Base-by-base conservation (phyloP, 2,113 vertebrate species). In the Pseudorasbora parva region DNA sequence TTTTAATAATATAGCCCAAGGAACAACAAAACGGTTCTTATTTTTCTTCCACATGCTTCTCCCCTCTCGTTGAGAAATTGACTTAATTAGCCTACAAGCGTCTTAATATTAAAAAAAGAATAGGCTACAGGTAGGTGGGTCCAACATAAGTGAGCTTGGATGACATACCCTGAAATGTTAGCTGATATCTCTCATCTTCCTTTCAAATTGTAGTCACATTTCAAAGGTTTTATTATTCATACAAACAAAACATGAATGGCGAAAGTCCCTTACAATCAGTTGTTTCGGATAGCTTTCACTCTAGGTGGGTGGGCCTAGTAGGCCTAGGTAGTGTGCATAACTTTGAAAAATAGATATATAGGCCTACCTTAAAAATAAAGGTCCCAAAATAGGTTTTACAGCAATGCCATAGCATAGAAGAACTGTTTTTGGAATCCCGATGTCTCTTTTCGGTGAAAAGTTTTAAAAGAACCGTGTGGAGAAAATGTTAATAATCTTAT, bases 171-270 rank as follows among this genome's bases (percentile, higher is more conserved):
- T 83, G 57, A 82, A 75, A 82, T 75, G 59, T 75, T 76, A 83
- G 77, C 77, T 30, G 57, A 60, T 14, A 76, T 57, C 12, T 57
- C 41, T 76, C 57, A 45, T 49, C 54, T 17, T 68, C 78, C 43
- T 69, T 77, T 83, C 73, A 30, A 68, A 64, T 47, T 37, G 43
- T 83, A 37, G 73, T 78, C 57, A 17, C 45, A 83, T 83, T 84
- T 84, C 74, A 57, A 68, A 78, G 49, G 73, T 19, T 51, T 82
- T 84, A 30, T 56, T 30, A 78, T 45, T 64, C 43, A 76, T 15
- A 64, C 9, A 75, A 27, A 37, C 56, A 76, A 43, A 59, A 51
- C 41, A 30, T 69, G 37, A 14, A 49, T 14, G 12, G 14, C 4
- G 14, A 77, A 83, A 77, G 47, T 78, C 47, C 60, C 82, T n/a